These are phyloP conservation scores for Rhysida immarginata DNA, from an alignment of 1,140 invertebrate genomes.

Conservation along the genomic window DNA sequence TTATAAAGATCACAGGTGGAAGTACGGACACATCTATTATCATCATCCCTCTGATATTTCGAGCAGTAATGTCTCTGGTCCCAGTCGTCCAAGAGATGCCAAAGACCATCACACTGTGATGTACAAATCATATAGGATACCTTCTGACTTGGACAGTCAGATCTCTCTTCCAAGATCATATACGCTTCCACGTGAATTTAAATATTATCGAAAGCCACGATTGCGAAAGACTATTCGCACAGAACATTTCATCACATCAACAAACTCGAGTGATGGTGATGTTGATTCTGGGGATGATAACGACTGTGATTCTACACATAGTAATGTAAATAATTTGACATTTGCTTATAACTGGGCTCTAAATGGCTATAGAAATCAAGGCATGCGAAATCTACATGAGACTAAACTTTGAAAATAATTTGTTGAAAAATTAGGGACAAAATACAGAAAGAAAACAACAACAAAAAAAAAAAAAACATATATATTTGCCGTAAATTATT, in stretches of 20 bases:
- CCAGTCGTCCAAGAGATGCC: conserved; percentile 15
- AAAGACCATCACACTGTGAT: conserved; percentile 25
- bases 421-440: too few relatives aligned
- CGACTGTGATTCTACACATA: neutral
- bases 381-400: neutral
- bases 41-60: conserved; percentile 12
- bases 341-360: neutral
- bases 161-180: conserved; percentile 64
- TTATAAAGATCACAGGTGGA: conserved; percentile 23
- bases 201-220: conserved; percentile 50
- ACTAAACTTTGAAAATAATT: neutral
- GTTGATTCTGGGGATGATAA: conserved; percentile 19
- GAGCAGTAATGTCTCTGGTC: conserved; percentile 9
- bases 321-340: neutral
- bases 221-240: conserved; percentile 36
- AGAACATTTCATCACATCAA: conserved; percentile 53
- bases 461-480: too few relatives aligned
- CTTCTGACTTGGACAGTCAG: conserved; percentile 56
- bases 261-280: conserved; percentile 67
- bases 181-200: conserved; percentile 66
- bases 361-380: neutral
- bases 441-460: too few relatives aligned
- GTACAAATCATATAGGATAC: conserved; percentile 39
- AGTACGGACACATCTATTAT: conserved; percentile 3
- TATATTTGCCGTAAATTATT: too few relatives aligned